Conservation (phyloP, 2,797 vertebrate genomes). For the Spinibarbus caldwelli region DNA sequence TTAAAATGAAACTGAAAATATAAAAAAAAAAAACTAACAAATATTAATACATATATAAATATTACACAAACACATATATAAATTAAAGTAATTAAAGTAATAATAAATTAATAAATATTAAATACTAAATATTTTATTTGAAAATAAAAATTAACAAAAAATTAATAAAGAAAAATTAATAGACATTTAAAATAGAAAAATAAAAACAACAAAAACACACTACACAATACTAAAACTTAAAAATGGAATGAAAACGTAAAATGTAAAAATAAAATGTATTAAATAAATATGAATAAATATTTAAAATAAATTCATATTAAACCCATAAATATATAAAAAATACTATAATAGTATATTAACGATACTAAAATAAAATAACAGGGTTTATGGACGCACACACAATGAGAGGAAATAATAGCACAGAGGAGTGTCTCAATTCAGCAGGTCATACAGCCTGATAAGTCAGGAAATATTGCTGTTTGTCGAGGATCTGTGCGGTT, state of each 20-base stretch:
- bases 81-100: background rate
- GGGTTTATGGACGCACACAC: constrained; percentile 8
- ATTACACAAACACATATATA: background rate
- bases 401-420: constrained; percentile 64
- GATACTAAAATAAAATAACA: background rate
- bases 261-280: background rate
- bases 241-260: background rate
- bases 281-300: background rate
- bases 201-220: background rate
- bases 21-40: background rate
- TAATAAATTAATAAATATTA: background rate
- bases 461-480: constrained; percentile 69
- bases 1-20: background rate
- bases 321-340: background rate
- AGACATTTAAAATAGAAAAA: background rate
- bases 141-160: background rate
- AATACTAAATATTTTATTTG: background rate
- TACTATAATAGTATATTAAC: background rate
- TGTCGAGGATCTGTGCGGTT: constrained; percentile 48
- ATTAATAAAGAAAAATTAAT: background rate
- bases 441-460: constrained; percentile 61
- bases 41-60: background rate
- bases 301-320: background rate
- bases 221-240: background rate
- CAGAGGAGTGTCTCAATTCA: constrained; percentile 64